Evolutionary conservation across 1,140 invertebrate species (phyloP).

Genomic region (Aleiodes sp.): DNA sequence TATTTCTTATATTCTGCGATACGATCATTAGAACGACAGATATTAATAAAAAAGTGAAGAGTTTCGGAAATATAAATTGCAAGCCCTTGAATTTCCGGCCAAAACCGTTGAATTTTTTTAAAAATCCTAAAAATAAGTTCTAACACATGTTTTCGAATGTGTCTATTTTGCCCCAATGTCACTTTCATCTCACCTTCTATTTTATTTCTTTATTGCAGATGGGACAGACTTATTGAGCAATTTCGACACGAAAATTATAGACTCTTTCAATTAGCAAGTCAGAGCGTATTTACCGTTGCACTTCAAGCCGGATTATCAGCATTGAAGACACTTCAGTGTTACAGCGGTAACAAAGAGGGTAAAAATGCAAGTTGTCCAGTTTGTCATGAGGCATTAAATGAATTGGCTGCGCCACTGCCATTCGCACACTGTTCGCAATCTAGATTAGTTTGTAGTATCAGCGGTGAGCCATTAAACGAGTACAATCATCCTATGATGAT

Average conservation of each 20-base stretch:
- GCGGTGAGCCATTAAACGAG: conserved; percentile 93
- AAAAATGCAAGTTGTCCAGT: conserved; percentile 93
- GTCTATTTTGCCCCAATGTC: neutral
- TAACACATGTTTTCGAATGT: no score
- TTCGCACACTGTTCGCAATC: conserved; percentile 97
- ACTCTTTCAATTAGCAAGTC: conserved; percentile 90
- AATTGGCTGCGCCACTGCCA: conserved; percentile 86
- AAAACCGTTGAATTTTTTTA: no score
- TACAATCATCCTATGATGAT: conserved; percentile 98
- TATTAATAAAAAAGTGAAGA: no score
- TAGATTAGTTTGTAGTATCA: conserved; percentile 90
- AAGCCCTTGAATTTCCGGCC: no score
- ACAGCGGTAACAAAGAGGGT: conserved; percentile 69
- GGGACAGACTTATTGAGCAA: conserved; percentile 87
- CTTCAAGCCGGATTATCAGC: conserved; percentile 93
- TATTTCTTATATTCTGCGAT: no score
- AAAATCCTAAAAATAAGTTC: neutral
- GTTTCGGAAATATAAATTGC: no score
- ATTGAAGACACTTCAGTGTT: conserved; percentile 92
- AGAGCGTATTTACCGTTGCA: conserved; percentile 91
- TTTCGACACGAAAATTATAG: conserved; percentile 95
- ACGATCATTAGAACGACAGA: no score
- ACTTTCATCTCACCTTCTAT: neutral
- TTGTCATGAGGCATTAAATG: conserved; percentile 88
- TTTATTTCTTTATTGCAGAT: conserved; percentile 63